A percentile compares a stretch with the other conserved stretches of the same genome.
phyloP scores from a whole-genome alignment of 2,797 vertebrate species.

The Gobio occitaniae region DNA sequence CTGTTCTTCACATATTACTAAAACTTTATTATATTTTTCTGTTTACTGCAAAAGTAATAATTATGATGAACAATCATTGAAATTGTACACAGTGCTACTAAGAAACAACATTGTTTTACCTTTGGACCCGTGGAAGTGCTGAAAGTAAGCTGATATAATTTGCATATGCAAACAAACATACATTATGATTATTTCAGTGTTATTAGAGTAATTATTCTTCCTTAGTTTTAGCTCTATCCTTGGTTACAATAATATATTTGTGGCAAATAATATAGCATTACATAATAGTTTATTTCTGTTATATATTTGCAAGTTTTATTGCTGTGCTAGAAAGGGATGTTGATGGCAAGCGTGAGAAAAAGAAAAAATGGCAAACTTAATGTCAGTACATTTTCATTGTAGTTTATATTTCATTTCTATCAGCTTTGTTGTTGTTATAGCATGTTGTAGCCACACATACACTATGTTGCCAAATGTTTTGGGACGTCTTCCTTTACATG shows the following conservation, averaged over 20 bases:
- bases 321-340: not conserved
- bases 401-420: not conserved
- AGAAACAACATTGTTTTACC: not conserved
- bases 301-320: not conserved
- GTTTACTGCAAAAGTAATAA: not conserved
- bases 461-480: too few species aligned
- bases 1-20: not conserved
- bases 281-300: not conserved
- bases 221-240: slow-evolving; percentile 15
- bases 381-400: not conserved
- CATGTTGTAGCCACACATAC: not conserved
- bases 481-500: too few species aligned
- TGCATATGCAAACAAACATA: slow-evolving; percentile 25
- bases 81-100: not conserved
- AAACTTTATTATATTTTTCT: not conserved
- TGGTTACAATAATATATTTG: not conserved
- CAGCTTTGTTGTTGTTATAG: not conserved
- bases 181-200: not conserved
- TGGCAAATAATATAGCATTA: not conserved
- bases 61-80: not conserved
- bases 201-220: slow-evolving; percentile 31
- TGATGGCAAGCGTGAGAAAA: not conserved
- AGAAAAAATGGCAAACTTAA: not conserved
- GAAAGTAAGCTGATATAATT: not conserved
- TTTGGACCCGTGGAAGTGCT: not conserved